Evolutionary conservation across 2,888 invertebrate genomes (phyloP).

Genomic region (Metallyticus violacea): DNA sequence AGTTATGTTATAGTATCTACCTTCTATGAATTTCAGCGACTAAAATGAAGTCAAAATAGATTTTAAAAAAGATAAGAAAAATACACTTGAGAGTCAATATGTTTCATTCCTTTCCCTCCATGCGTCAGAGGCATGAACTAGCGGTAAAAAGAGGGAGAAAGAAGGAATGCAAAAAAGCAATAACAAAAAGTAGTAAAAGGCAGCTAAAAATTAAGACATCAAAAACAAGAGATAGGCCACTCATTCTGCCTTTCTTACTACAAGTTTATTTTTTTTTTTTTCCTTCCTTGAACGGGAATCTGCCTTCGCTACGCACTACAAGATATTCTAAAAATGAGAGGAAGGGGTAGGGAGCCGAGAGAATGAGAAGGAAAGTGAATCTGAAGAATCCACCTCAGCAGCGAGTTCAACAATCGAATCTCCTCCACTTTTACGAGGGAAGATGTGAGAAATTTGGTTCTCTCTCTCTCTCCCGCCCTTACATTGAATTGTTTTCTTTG

Average conservation of each 20-base stretch:
- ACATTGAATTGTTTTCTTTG: neutral
- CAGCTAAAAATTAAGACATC: conserved; percentile 1
- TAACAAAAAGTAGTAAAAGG: neutral
- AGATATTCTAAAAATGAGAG: neutral
- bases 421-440: neutral
- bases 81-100: neutral
- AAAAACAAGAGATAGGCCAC: neutral
- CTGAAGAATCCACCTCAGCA: neutral
- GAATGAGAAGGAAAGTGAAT: neutral
- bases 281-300: neutral
- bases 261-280: neutral
- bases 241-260: neutral
- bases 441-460: neutral
- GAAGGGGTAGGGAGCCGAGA: neutral
- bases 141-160: neutral
- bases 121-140: neutral
- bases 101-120: neutral
- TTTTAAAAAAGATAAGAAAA: no score
- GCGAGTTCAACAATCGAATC: neutral
- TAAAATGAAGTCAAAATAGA: no score
- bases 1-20: no score
- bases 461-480: neutral
- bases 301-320: neutral
- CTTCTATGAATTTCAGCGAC: no score
- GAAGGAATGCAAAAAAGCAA: neutral